phyloP scores from a whole-genome alignment of 2,113 vertebrate species.

The Formicarius rufipectus region DNA sequence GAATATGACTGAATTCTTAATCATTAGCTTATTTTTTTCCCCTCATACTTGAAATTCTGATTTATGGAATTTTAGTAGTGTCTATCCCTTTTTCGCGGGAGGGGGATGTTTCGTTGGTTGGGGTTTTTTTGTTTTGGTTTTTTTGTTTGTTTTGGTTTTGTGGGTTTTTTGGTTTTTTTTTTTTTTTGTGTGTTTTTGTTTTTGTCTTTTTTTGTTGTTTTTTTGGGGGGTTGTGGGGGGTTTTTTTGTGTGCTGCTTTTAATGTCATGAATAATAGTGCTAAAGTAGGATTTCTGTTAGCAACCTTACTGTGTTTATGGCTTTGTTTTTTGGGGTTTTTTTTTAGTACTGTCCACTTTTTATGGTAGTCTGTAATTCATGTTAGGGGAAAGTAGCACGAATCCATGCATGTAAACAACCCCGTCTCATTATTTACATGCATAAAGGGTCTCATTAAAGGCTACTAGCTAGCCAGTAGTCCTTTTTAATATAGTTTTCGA shows the following conservation, averaged over 20 bases:
- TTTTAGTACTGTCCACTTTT: not conserved
- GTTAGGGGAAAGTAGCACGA: not conserved
- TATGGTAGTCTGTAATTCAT: not conserved
- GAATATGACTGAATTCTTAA: not conserved
- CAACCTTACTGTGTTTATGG: not conserved
- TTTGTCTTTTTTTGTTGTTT: too few species aligned
- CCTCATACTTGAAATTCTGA: not conserved
- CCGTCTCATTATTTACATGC: not conserved
- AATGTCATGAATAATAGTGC: not conserved
- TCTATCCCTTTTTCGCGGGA: not conserved
- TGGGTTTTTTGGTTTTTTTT: too few species aligned
- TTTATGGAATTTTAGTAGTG: not conserved
- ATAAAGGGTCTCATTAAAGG: not conserved
- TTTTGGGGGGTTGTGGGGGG: too few species aligned
- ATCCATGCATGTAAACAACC: not conserved
- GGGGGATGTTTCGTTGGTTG: too few species aligned
- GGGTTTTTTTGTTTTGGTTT: too few species aligned
- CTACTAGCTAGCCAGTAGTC: not conserved
- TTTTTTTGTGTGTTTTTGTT: too few species aligned
- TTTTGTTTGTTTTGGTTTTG: too few species aligned
- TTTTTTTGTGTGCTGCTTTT: not conserved
- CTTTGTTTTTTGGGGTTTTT: not conserved
- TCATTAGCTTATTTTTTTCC: not conserved
- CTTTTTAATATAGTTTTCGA: not conserved
- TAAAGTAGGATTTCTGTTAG: not conserved